These are phyloP conservation scores for Syngnathus typhle DNA, from an alignment of 2,113 vertebrate genomes.

Conservation along the genomic window DNA sequence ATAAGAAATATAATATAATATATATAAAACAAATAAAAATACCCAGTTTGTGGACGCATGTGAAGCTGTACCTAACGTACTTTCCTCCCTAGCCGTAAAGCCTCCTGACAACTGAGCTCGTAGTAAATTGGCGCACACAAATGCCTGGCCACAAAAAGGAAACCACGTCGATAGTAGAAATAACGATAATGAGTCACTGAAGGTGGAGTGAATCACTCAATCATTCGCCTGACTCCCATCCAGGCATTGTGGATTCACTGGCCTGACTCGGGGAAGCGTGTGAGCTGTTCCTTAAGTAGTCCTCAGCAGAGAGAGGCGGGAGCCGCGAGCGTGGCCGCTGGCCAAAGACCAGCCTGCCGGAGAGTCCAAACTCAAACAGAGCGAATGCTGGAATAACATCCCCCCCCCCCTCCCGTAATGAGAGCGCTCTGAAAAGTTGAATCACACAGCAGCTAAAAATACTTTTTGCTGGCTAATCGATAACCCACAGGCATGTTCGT, in stretches of 20 bases:
- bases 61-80: too few relatives aligned
- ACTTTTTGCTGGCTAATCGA: not conserved
- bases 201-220: not conserved
- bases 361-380: constrained; percentile 43
- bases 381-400: constrained; percentile 1
- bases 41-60: too few relatives aligned
- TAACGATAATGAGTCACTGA: too few relatives aligned
- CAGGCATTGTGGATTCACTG: not conserved
- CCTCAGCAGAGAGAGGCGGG: constrained; percentile 58
- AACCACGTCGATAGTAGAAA: too few relatives aligned
- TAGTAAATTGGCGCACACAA: too few relatives aligned
- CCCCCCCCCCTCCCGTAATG: not conserved
- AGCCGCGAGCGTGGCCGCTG: constrained; percentile 66
- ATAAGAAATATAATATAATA: too few relatives aligned
- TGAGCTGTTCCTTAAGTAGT: constrained; percentile 60
- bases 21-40: too few relatives aligned
- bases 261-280: constrained; percentile 32
- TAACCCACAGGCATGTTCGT: not conserved
- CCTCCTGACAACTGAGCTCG: too few relatives aligned
- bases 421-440: not conserved
- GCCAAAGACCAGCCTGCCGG: constrained; percentile 57
- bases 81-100: too few relatives aligned
- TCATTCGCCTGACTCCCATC: not conserved
- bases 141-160: too few relatives aligned
- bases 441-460: constrained; percentile 7